Evolutionary conservation across 1,140 invertebrate species (phyloP), one percentile per base, ranked within the genome.

Genomic region (Tetramorium parvispinum): DNA sequence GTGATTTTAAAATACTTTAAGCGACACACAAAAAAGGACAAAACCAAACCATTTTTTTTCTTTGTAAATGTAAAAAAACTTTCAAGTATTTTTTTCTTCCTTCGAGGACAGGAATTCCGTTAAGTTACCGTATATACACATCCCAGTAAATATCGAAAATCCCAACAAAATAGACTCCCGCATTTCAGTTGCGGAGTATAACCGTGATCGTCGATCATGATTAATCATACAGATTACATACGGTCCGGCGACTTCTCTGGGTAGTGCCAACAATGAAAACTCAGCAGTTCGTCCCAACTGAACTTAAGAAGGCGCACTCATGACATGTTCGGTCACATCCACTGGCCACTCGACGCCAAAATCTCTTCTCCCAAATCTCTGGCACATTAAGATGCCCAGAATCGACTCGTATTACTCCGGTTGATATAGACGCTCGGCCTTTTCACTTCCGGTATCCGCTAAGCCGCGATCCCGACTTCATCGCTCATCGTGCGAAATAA

Each of bases 171-270:
- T 3, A 53, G 63, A 86, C 85, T 71, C 27, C 49, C 59, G 24
- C 71, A 46, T 85, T 73, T 73, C 21, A 46, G 24, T 87, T 85
- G 63, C 76, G 27, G 68, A 73, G 3, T 49, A 46, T 73, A 75
- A 65, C 77, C 86, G 53, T 81, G 68, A 51, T 85, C 77, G 87
- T 90, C 86, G 92, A 91, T 90, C 90, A 89, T 27, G 88, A 91
- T 91, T 92, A 92, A 73, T 92, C 51, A 92, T 92, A 92, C 91
- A 94, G 88, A 90, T 94, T 93, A 93, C 93, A 93, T 93, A 93
- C 93, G 93, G 92, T 93, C 88, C 92, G 89, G 91, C 89, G 93
- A 93, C 91, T 93, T 93, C 92, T 91, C 89, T 92, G 87, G 87
- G 91, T 87, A 92, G 90, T 91, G 92, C 91, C 92, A 92, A 93